Conservation (phyloP, 2,797 vertebrate genomes). For the Poeciliopsis gracilis region DNA sequence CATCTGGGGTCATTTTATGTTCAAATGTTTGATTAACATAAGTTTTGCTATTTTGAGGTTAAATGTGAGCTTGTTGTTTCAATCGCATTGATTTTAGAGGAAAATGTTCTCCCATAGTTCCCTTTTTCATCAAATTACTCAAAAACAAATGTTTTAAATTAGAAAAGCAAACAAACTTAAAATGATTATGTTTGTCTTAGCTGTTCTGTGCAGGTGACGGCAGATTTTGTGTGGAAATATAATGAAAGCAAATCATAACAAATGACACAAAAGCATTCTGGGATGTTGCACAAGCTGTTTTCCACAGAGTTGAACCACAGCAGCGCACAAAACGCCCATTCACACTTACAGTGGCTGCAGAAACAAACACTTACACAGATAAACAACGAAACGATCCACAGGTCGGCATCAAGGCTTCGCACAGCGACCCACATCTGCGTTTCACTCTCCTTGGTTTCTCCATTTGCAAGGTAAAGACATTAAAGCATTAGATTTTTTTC, state of each 20-base stretch:
- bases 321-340: constrained; percentile 40
- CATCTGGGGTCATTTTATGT: background rate
- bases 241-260: constrained; percentile 7
- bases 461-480: constrained; percentile 73
- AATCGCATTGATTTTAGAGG: background rate
- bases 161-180: background rate
- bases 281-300: constrained; percentile 20
- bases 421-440: constrained; percentile 16
- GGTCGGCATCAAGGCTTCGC: constrained; percentile 34
- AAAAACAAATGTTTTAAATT: background rate
- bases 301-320: constrained; percentile 34
- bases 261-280: background rate
- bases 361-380: constrained; percentile 50
- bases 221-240: background rate
- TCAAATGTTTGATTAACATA: background rate
- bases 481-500: constrained; percentile 69
- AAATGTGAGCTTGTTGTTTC: background rate
- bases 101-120: background rate
- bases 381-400: constrained; percentile 47
- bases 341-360: constrained; percentile 55
- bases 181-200: background rate
- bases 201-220: background rate
- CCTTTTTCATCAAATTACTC: background rate
- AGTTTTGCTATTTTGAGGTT: background rate
- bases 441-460: constrained; percentile 9